These are phyloP conservation scores for Pipistrellus kuhlii DNA, from an alignment of 2,797 vertebrate genomes.

Conservation along the genomic window DNA sequence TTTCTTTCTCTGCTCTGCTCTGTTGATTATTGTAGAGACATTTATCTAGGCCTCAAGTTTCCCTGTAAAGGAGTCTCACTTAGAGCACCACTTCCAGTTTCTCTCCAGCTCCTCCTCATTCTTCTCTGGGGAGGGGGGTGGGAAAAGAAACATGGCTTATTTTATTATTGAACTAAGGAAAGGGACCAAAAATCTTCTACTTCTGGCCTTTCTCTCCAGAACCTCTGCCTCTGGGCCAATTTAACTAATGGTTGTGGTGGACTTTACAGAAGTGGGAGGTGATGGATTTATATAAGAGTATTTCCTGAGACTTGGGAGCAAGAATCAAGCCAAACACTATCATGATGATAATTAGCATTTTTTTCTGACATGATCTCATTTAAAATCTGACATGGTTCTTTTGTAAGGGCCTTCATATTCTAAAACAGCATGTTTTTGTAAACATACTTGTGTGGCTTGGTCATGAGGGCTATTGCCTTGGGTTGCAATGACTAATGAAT, in stretches of 20 bases:
- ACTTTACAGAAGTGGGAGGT: neutral
- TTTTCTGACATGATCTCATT: constrained; percentile 11
- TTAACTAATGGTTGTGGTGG: neutral
- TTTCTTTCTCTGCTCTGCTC: neutral
- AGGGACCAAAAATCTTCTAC: neutral
- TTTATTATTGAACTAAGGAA: neutral
- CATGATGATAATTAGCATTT: neutral
- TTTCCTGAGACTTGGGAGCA: neutral
- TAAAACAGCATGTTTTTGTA: neutral
- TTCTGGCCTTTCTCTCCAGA: neutral
- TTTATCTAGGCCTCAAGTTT: neutral
- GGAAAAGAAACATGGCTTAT: neutral
- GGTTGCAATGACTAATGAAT: neutral
- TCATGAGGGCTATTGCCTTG: neutral
- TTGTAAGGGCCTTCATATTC: neutral
- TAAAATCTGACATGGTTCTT: neutral
- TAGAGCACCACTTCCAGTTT: neutral
- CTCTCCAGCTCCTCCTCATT: neutral
- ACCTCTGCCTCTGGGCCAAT: neutral
- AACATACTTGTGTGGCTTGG: neutral
- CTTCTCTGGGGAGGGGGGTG: too few relatives aligned
- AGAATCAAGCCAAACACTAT: neutral
- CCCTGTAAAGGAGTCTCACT: neutral
- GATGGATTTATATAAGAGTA: neutral
- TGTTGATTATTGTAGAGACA: neutral